A percentile compares a stretch with the other conserved stretches of the same genome.
These are phyloP conservation scores for Bubo scandiacus DNA, from an alignment of 2,113 vertebrate genomes.

Conservation along the genomic window DNA sequence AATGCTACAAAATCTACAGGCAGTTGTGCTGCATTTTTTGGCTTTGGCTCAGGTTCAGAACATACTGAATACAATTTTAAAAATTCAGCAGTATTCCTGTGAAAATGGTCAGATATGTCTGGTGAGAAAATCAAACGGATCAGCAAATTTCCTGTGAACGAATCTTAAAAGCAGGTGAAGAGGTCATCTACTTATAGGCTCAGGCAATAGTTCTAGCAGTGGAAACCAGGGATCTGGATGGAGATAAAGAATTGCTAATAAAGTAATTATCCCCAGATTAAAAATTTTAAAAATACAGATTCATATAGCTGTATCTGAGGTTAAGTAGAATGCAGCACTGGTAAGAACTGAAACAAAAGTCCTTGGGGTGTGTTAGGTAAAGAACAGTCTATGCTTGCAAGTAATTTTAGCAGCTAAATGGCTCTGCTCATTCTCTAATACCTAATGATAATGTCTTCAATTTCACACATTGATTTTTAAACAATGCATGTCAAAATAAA, in stretches of 20 bases:
- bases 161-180: neutral
- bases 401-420: constrained; percentile 37
- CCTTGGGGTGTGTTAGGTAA: neutral
- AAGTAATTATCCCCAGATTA: neutral
- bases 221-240: neutral
- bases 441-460: neutral
- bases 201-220: neutral
- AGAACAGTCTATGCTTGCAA: neutral
- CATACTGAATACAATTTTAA: neutral
- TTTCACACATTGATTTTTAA: constrained; percentile 47
- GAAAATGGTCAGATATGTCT: neutral
- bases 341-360: constrained; percentile 6
- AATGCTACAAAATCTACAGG: neutral
- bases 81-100: neutral
- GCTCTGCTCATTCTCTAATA: neutral
- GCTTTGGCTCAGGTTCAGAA: neutral
- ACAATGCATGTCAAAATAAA: neutral
- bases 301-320: neutral
- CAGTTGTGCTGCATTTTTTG: neutral
- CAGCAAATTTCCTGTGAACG: neutral
- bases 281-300: neutral
- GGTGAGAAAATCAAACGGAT: neutral
- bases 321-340: neutral
- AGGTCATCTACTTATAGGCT: neutral
- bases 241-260: neutral